Base-by-base conservation (phyloP, 2,888 invertebrate species). In the Dysmachus trigonus region DNA sequence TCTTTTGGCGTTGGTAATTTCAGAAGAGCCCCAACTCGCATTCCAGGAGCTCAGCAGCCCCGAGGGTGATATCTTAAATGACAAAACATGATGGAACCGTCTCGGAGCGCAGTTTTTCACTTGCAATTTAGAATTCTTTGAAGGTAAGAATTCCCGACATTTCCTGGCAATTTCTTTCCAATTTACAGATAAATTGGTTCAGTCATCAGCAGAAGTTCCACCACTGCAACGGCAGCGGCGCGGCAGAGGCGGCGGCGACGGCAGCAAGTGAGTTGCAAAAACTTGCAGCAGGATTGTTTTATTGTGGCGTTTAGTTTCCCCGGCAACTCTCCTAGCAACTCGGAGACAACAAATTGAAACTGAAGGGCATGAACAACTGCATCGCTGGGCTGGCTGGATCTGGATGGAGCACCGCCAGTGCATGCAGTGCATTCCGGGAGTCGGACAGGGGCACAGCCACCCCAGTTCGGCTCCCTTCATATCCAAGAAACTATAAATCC, bases 281-380 rank as follows among this genome's bases (percentile, higher is more conserved):
- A 79, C 47, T 51, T 27, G 30, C 79, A 79, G 10, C 79, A n/a
- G 79, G 27, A 79, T 79, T 79, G 79, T 79, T 79, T 79, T 79
- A 79, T 79, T 51, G 51, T 31, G 31, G 79, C 79, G 31, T 79
- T 47, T 79, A 79, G 47, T 79, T 79, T 6, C 27, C 27, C n/a
- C 38, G 15, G n/a, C n/a, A 79, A 51, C 38, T 51, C 51, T 31
- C 79, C 47, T 7, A 51, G 79, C 47, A 79, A 30, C 38, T 47
- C 30, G 79, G 47, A 79, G 79, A 79, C 79, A 79, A 51, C 79
- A 79, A 79, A 79, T 79, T 79, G 79, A 79, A 79, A 79, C 79
- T 79, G 79, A 79, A 79, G 27, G 31, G 79, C 79, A 79, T 79
- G 79, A 79, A 79, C 79, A 79, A 79, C 79, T 79, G 76, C 76